Evolutionary conservation across 2,888 invertebrate genomes (phyloP), one percentile per base, ranked within the genome.

Genomic region (Dynastes maya): DNA sequence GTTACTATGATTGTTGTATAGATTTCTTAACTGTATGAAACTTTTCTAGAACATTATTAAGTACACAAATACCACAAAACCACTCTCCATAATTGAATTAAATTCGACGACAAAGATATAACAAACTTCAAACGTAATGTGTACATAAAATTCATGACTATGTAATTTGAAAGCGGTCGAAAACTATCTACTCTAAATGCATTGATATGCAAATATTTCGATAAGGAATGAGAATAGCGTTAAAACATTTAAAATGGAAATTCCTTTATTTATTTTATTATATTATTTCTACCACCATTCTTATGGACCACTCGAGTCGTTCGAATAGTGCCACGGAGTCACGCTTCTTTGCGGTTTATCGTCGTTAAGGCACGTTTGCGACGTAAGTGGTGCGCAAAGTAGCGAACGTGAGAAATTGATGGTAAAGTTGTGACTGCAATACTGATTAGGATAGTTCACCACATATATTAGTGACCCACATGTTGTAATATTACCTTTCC

Each of bases 121-220:
- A 22, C 22, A 58, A 58, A 58, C 8, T 58, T 22, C 55, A 58
- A 58, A 58, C 3, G 22, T 58, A 58, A 58, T 58, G 55, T 5
- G 6, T 8, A 22, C 55, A 22, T 58, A 45, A 45, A 45, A 45
- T 45, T 8, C 8, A 45, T 11, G 45, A 11, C 45, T 58, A 22
- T 58, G 9, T 22, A 58, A 58, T 22, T 58, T 58, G 22, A 58
- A 58, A 58, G 8, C 55, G 8, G 45, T 11, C 22, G 49, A 67
- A 67, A 67, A 67, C 65, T 16, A 67, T 22, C 65, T 27, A 67
- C 65, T 67, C 40, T 67, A 67, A 67, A 67, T 67, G 65, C 65
- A 67, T 16, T 40, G 65, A 49, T 29, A 22, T 45, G 22, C 13
- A 22, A 16, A 67, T 22, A 40, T 22, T 45, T 22, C 22, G 22